Conservation (phyloP, 2,888 invertebrate genomes). For the Dryadula phaetusa region DNA sequence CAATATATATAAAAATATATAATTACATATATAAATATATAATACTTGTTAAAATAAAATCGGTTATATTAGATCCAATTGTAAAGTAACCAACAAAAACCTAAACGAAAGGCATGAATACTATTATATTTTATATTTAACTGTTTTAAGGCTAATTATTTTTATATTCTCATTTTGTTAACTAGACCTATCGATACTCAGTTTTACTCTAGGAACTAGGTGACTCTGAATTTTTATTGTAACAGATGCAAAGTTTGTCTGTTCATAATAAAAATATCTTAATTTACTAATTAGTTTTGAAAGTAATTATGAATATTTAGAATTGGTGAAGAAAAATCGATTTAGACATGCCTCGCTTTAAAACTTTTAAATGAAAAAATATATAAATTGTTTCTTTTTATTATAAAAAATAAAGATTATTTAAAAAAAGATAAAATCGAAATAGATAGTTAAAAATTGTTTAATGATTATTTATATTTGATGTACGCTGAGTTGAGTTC, state of each 20-base stretch:
- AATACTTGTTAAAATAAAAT: background rate
- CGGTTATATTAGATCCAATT: no score
- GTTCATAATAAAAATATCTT: conserved; percentile 21
- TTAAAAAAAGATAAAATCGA: background rate
- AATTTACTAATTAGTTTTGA: conserved; percentile 7
- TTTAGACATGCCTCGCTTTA: background rate
- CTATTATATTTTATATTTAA: background rate
- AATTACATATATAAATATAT: background rate
- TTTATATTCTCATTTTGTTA: conserved; percentile 21
- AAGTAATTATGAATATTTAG: background rate
- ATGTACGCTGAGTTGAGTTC: no score
- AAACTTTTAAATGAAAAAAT: background rate
- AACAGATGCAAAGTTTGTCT: conserved; percentile 20
- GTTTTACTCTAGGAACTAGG: conserved; percentile 51
- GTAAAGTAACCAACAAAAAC: background rate
- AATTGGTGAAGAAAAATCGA: background rate
- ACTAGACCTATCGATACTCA: conserved; percentile 25
- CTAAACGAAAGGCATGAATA: background rate
- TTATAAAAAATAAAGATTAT: no score
- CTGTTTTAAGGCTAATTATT: conserved; percentile 23
- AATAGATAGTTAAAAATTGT: no score
- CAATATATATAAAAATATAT: background rate
- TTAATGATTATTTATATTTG: no score
- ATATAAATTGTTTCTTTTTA: no score
- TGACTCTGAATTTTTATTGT: conserved; percentile 50